Evolutionary conservation across 2,888 invertebrate genomes (phyloP), one percentile per base, ranked within the genome.

Genomic region (Acanthosoma haemorrhoidale): DNA sequence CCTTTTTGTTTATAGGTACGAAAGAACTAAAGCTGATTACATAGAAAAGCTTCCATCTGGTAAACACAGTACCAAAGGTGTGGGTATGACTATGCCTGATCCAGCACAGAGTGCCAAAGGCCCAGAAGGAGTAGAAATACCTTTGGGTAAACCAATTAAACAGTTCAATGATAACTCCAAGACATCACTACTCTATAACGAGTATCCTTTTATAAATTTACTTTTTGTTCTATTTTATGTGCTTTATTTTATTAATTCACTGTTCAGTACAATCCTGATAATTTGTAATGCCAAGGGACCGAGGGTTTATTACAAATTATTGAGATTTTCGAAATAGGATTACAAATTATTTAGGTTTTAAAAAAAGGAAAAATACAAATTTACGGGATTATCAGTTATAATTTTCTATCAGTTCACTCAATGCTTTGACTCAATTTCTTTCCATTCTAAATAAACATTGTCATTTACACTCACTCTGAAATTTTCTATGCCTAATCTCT

Each of bases 1-100:
- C 21, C 36, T 70, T n/a, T 32, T 15, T 71, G 77, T 77, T 71
- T 78, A 74, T 81, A 91, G 90, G 88, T 86, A 90, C 79, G 92
- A 95, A 79, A 86, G 88, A 74, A 83, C 80, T 0, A 67, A 79
- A 0, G 88, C 96, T 0, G 87, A 91, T 75, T 89, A 87, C 78
- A 84, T 95, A 38, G 85, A 85, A 15, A 89, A 91, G 77, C 82
- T 94, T 64, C 94, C 95, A 0, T 83, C 86, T 41, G 90, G 91
- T 73, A 90, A 87, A 77, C 93, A 97, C 80, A 95, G 95, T 75
- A 90, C 90, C 58, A 91, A 91, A 83, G 97, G 96, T 78, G 78
- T 88, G 70, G 98, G 98, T 4, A 83, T 84, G 76, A 95, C 94
- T 4, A 84, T 86, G 76, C 98, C 98, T 0, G 87, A 96, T 83